Percentiles rank a stretch among this genome's conserved stretches.
phyloP scores from a whole-genome alignment of 2,888 invertebrate species.

The Sesamia inferens region DNA sequence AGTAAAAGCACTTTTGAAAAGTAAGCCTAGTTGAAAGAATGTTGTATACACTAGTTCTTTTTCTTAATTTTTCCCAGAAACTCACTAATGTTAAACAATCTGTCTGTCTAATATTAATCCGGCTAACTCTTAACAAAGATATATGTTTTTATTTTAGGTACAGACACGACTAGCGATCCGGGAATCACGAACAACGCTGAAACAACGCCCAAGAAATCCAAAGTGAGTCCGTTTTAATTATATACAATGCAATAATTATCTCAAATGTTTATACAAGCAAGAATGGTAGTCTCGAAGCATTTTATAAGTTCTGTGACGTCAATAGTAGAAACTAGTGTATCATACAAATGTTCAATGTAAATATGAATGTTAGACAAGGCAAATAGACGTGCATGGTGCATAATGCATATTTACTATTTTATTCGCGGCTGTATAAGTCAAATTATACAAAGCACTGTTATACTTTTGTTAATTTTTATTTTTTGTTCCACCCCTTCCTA shows the following conservation, averaged over 20 bases:
- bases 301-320: conserved; percentile 59
- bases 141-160: conserved; percentile 75
- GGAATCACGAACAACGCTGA: conserved; percentile 87
- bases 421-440: conserved; percentile 67
- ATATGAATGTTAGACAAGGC: conserved; percentile 78
- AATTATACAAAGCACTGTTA: conserved; percentile 69
- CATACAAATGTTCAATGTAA: conserved; percentile 80
- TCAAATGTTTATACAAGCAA: conserved; percentile 64
- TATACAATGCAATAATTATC: conserved; percentile 31
- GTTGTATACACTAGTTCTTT: conserved; percentile 29
- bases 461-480: conserved; percentile 80
- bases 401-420: conserved; percentile 70
- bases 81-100: conserved; percentile 27
- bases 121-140: neutral
- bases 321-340: conserved; percentile 72
- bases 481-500: conserved; percentile 79
- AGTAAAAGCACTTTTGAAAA: conserved; percentile 15
- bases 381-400: conserved; percentile 76
- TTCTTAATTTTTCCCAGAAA: conserved; percentile 21
- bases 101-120: conserved; percentile 20
- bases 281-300: conserved; percentile 78
- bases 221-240: conserved; percentile 74
- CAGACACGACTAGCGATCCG: conserved; percentile 87
- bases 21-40: conserved; percentile 24
- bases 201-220: conserved; percentile 86